Evolutionary conservation across 1,140 invertebrate species (phyloP).

Genomic region (Gryon sp.): DNA sequence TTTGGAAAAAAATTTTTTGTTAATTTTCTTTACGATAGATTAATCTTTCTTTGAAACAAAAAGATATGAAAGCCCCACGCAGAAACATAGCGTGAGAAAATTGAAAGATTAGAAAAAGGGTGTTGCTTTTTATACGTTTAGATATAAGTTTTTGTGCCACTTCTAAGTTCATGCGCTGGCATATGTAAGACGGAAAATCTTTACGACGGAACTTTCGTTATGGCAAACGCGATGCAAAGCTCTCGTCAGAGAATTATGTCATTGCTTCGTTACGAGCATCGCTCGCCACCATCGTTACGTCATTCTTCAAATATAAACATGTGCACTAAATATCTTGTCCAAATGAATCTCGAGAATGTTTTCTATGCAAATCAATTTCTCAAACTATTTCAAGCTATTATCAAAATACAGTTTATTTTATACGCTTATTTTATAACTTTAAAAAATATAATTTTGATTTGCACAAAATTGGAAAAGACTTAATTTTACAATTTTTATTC

Average conservation of each 20-base stretch:
- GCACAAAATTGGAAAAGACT: too few species aligned
- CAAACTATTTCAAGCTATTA: too few species aligned
- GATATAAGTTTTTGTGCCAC: conserved; percentile 12
- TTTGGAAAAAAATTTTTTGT: too few species aligned
- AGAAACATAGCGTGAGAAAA: too few species aligned
- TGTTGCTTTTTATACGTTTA: background rate
- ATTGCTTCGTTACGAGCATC: conserved; percentile 19
- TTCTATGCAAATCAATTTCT: background rate
- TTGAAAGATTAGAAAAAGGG: background rate
- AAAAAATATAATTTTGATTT: too few species aligned
- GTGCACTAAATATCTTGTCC: conserved; percentile 23
- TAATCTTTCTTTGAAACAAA: too few species aligned
- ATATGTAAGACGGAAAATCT: conserved; percentile 16
- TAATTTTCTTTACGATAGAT: too few species aligned
- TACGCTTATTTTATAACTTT: too few species aligned
- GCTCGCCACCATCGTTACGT: conserved; percentile 26
- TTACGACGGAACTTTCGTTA: conserved; percentile 17
- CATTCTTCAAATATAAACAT: conserved; percentile 27
- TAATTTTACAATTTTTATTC: too few species aligned
- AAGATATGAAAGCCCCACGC: too few species aligned
- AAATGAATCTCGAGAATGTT: background rate
- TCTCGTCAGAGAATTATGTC: conserved; percentile 46
- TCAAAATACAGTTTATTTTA: too few species aligned
- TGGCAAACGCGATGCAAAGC: conserved; percentile 6
- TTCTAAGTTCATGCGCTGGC: background rate